Conservation (phyloP, 2,888 invertebrate species). For the Frankliniella intonsa region DNA sequence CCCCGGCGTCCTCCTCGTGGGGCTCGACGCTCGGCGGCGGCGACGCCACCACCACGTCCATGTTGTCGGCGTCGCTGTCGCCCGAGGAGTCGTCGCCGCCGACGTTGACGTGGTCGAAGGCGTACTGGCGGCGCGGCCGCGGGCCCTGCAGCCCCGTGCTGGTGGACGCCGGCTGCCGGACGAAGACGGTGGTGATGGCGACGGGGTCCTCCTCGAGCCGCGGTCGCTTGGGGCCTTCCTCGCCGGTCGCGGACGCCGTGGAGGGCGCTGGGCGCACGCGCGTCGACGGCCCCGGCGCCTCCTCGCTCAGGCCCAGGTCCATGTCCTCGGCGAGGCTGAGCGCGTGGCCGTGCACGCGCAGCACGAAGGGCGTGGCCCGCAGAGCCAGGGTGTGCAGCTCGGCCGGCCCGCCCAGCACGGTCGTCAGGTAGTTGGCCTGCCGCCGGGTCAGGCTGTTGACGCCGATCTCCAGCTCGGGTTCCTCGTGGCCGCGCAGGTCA, state of each 20-base stretch:
- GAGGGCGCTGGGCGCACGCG: background rate
- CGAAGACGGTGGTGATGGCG: background rate
- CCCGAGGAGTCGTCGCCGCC: background rate
- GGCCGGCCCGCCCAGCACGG: background rate
- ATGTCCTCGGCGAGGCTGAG: background rate
- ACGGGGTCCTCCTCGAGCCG: background rate
- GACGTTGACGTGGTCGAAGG: background rate
- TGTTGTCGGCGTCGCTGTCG: background rate
- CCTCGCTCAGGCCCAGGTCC: background rate
- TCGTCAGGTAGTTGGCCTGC: conserved; percentile 15
- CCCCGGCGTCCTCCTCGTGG: background rate
- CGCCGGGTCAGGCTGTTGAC: conserved; percentile 18
- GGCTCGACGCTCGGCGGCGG: background rate
- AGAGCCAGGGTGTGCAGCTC: background rate
- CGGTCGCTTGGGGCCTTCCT: background rate
- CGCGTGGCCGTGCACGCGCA: background rate
- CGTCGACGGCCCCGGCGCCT: background rate
- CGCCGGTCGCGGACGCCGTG: background rate
- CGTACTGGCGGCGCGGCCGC: too few relatives aligned
- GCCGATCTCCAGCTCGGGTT: background rate
- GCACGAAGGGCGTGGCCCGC: background rate
- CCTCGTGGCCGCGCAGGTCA: background rate
- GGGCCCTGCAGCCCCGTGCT: background rate
- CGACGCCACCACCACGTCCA: background rate
- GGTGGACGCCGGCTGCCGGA: background rate